Evolutionary conservation across 2,888 invertebrate species (phyloP).

Genomic region (Melanargia galathea): DNA sequence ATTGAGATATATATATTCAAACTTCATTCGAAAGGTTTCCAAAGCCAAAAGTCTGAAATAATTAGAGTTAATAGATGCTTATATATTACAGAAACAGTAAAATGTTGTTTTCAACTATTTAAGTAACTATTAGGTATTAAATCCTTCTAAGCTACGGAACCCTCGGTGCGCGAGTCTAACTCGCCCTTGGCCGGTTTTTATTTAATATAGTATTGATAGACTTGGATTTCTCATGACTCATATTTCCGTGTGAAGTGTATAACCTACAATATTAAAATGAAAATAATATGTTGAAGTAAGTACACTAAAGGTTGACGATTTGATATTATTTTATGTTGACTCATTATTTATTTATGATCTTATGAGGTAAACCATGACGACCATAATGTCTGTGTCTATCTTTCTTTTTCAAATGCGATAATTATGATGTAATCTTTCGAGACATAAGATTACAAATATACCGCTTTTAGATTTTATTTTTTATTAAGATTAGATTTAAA

Average conservation of each 20-base stretch:
- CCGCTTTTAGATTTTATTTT: too few species aligned
- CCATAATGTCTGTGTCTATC: background rate
- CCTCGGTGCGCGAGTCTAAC: too few species aligned
- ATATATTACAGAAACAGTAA: too few species aligned
- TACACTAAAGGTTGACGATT: background rate
- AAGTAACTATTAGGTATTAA: too few species aligned
- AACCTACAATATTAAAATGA: background rate
- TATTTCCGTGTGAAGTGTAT: background rate
- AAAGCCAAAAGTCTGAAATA: too few species aligned
- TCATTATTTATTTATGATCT: slow-evolving; percentile 9
- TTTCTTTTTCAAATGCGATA: background rate
- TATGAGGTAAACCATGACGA: background rate
- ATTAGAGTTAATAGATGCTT: too few species aligned
- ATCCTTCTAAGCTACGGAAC: too few species aligned
- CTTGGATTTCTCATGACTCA: background rate
- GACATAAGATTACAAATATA: too few species aligned
- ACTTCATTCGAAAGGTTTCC: too few species aligned
- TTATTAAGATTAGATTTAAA: too few species aligned
- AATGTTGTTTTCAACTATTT: too few species aligned
- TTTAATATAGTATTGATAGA: background rate
- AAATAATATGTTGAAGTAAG: background rate
- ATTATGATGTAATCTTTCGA: background rate
- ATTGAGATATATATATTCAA: too few species aligned
- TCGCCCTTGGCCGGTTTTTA: background rate
- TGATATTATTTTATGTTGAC: slow-evolving; percentile 5